Conservation (phyloP, 2,113 vertebrate genomes). For the Ochotona princeps region DNA sequence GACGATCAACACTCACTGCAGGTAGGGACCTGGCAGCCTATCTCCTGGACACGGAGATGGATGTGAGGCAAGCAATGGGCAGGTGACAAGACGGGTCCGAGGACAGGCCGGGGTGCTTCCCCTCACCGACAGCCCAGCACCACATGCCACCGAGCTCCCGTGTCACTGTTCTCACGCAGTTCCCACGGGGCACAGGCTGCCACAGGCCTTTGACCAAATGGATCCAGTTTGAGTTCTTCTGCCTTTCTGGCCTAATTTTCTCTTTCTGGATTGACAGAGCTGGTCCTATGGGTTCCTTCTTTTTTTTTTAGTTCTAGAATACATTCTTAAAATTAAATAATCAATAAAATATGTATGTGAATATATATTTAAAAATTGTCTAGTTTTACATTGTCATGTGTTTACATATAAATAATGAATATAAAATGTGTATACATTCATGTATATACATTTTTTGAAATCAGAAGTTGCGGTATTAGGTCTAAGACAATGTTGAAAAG, state of each 20-base stretch:
- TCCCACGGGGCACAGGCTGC: too few relatives aligned
- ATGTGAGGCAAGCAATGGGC: background rate
- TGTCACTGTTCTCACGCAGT: background rate
- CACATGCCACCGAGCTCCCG: background rate
- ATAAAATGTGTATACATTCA: background rate
- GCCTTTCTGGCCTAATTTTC: background rate
- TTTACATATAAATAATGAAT: background rate
- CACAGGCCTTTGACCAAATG: background rate
- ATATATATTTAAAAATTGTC: background rate
- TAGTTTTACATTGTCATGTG: background rate
- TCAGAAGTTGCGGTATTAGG: background rate
- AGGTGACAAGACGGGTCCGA: accelerated
- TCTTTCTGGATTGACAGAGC: background rate
- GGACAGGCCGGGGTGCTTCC: background rate
- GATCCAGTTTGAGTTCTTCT: background rate
- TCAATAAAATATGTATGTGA: background rate
- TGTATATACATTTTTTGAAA: background rate
- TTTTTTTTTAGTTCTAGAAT: background rate
- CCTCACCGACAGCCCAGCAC: accelerated
- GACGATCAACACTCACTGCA: slow-evolving; percentile 70
- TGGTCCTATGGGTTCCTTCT: background rate
- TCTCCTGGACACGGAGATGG: accelerated
- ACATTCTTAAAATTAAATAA: background rate
- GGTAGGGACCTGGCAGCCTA: slow-evolving; percentile 64
- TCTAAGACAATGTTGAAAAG: background rate